phyloP scores from a whole-genome alignment of 2,797 vertebrate species.

The Onychomys arenicola region DNA sequence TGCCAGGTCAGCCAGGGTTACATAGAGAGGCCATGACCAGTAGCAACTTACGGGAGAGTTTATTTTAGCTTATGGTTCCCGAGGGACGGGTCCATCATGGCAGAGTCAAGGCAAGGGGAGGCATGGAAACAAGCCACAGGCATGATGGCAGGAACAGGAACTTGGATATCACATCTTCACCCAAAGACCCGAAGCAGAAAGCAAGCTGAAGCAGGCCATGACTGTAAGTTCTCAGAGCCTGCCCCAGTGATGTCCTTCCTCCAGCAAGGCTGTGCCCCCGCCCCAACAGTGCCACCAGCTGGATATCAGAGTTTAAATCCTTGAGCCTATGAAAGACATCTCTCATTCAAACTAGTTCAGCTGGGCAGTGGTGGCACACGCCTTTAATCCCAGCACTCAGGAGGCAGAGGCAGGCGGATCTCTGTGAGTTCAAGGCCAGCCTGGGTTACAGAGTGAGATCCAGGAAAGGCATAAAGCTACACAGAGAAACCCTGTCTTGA shows the following conservation, averaged over 20 bases:
- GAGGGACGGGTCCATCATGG: no score
- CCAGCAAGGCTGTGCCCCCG: neutral
- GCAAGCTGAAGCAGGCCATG: neutral
- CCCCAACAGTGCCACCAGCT: neutral
- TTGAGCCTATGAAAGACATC: neutral
- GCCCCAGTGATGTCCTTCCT: neutral
- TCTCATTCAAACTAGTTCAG: neutral
- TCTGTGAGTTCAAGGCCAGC: no score
- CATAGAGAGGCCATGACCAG: neutral
- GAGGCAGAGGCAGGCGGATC: no score
- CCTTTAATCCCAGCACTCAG: no score
- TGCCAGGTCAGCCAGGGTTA: neutral
- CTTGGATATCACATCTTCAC: neutral
- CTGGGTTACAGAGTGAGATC: no score
- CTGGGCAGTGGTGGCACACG: no score
- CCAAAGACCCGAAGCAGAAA: neutral
- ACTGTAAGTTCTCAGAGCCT: neutral
- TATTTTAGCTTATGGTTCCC: neutral
- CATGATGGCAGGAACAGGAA: neutral
- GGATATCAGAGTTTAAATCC: neutral
- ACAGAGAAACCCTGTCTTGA: no score
- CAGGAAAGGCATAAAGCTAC: no score
- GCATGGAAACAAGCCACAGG: neutral
- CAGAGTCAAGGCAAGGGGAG: neutral
- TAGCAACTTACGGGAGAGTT: neutral